Percentiles rank a stretch among this genome's conserved stretches.
phyloP scores from a whole-genome alignment of 1,140 invertebrate species.

The Scaptodrosophila lebanonensis region DNA sequence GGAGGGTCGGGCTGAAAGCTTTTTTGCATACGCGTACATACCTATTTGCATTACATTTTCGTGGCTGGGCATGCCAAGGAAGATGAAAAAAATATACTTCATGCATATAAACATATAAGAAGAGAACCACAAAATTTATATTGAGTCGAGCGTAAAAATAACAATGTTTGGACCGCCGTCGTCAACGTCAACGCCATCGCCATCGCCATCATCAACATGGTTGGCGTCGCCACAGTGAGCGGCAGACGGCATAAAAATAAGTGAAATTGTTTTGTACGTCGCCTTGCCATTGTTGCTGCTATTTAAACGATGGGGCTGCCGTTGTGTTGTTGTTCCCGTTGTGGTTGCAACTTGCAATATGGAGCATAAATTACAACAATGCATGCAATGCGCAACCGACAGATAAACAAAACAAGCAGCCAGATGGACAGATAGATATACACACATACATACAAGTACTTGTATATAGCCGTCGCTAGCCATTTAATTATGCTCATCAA shows the following conservation, averaged over 20 bases:
- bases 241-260: conserved; percentile 72
- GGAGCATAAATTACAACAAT: conserved; percentile 68
- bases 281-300: conserved; percentile 12
- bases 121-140: conserved; percentile 55
- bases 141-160: conserved; percentile 74
- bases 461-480: conserved; percentile 37
- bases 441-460: too few relatives aligned
- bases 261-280: conserved; percentile 70
- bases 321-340: neutral
- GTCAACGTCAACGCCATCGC: too few relatives aligned
- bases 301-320: neutral
- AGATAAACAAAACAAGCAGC: neutral
- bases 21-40: conserved; percentile 28
- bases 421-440: too few relatives aligned
- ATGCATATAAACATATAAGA: neutral
- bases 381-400: conserved; percentile 47
- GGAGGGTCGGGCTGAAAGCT: conserved; percentile 51
- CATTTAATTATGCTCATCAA: conserved; percentile 74
- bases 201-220: conserved; percentile 6
- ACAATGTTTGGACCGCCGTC: conserved; percentile 39
- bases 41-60: conserved; percentile 72
- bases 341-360: conserved; percentile 36
- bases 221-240: neutral
- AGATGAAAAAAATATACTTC: conserved; percentile 28
- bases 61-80: conserved; percentile 58